These are phyloP conservation scores for Drosophila acutilabella DNA, from an alignment of 2,888 invertebrate species.

Conservation along the genomic window DNA sequence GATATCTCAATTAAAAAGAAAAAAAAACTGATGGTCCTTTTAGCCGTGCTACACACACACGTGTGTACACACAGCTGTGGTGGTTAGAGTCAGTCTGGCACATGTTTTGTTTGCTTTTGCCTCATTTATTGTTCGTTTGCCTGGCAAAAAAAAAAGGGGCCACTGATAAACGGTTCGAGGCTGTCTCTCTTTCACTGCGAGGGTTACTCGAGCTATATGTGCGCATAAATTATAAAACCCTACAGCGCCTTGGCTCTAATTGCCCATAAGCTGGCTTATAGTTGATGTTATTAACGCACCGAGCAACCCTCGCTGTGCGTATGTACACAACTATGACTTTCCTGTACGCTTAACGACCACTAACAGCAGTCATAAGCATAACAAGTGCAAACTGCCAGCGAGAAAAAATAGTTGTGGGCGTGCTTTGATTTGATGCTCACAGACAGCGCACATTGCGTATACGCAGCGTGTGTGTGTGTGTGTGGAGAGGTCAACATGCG, in stretches of 20 bases:
- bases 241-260: too few relatives aligned
- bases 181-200: constrained; percentile 27
- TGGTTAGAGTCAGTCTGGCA: constrained; percentile 53
- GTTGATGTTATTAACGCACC: not conserved
- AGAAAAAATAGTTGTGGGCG: constrained; percentile 12
- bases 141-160: constrained; percentile 41
- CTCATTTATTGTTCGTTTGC: constrained; percentile 70
- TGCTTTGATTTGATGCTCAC: constrained; percentile 36
- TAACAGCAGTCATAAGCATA: constrained; percentile 62
- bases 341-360: constrained; percentile 39
- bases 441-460: constrained; percentile 42
- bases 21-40: constrained; percentile 67
- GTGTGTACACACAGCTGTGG: constrained; percentile 17
- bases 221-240: too few relatives aligned
- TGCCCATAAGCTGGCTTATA: not conserved
- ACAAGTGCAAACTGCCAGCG: constrained; percentile 42
- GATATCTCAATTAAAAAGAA: constrained; percentile 76
- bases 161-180: constrained; percentile 48
- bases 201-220: not conserved
- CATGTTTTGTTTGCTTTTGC: constrained; percentile 76
- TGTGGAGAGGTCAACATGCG: constrained; percentile 5
- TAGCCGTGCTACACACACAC: constrained; percentile 25
- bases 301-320: constrained; percentile 26
- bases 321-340: constrained; percentile 24
- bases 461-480: constrained; percentile 32